Base-by-base conservation (phyloP, 1,140 invertebrate genomes). In the Megalonaias nervosa region DNA sequence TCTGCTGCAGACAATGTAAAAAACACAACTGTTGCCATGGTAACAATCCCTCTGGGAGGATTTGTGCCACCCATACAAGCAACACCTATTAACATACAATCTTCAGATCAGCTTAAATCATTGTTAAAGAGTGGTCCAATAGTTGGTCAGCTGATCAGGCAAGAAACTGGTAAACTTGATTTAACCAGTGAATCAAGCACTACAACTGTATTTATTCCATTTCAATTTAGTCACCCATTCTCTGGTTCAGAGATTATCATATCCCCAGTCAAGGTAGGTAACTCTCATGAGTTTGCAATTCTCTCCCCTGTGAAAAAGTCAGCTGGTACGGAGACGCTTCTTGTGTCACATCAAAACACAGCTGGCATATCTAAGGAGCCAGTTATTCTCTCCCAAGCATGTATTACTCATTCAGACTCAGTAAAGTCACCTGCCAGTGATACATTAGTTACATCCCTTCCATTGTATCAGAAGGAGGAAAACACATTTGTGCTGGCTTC, bases 191-290 rank as follows among this genome's bases (percentile, higher is more conserved):
- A 56, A 23, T 61, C 66, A 16, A 62, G 61, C 14, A n/a, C 58
- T 57, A 67, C 64, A 9, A 65, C 78, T 15, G 73, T 67, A 9
- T 82, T 76, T 70, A 76, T 82, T 62, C 82, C 85, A 67, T 89
- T 89, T 76, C 87, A 87, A 67, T 89, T 89, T 74, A 82, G 80
- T 73, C 86, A 87, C 72, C 86, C 87, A 56, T 89, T 89, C 80
- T 67, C 74, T 55, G 65, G 68, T 16, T 31, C 71, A 62, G 56
- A 31, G 6, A 48, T 48, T 48, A 48, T 48, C 38, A 48, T 48
- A 48, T 48, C 38, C 38, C 38, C 38, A 48, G 38, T 48, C 6
- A 48, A 48, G 38, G 38, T 48, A 48, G 38, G 38, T 48, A 48
- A 48, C 38, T 48, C 38, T 48, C 38, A 48, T 48, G 38, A 48